Base-by-base conservation (phyloP, 2,888 invertebrate species). In the Diplazon laetatorius region DNA sequence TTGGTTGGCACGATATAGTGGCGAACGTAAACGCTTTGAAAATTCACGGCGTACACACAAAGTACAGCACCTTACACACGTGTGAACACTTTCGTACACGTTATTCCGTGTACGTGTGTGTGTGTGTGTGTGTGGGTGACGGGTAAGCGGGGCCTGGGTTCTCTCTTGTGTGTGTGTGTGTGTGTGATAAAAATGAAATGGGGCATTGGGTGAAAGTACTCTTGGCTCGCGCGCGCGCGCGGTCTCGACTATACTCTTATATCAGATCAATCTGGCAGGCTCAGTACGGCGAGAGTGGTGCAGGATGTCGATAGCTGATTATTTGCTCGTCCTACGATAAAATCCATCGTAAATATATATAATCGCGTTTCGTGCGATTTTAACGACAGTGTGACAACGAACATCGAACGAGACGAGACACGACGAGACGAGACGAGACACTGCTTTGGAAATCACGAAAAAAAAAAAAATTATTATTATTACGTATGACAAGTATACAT, bases 131-230 rank as follows among this genome's bases (percentile, higher is more conserved):
- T 20, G 48, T 9, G 10, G 16, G 48, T 48, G 20, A 8, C 18
- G 8, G 16, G 8, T 12, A 30, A 2, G 6, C 30, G 30, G 55
- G 65, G 48, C 60, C 65, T 9, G 37, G 9, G 37, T 81, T n/a
- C n/a, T n/a, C n/a, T n/a, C n/a, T n/a, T n/a, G n/a, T n/a, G 76
- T 75, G 78, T 76, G 84, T 82, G 83, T 83, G 83, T 85, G 85
- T 76, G 71, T 69, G 85, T 87, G 86, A 87, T 88, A 89, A 90
- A 90, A 90, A 90, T 89, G 89, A 91, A 90, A 91, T 91, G 90
- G 90, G 91, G 90, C 91, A 91, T 89, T 90, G 90, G 90, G 91
- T 91, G 91, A 91, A 91, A 91, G 91, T 91, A 89, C 86, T 86
- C 86, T 82, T 78, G 77, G 72, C 68, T 76, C 57, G 75, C 59